Base-by-base conservation (phyloP, 2,113 vertebrate species). In the Sylvietta virens region DNA sequence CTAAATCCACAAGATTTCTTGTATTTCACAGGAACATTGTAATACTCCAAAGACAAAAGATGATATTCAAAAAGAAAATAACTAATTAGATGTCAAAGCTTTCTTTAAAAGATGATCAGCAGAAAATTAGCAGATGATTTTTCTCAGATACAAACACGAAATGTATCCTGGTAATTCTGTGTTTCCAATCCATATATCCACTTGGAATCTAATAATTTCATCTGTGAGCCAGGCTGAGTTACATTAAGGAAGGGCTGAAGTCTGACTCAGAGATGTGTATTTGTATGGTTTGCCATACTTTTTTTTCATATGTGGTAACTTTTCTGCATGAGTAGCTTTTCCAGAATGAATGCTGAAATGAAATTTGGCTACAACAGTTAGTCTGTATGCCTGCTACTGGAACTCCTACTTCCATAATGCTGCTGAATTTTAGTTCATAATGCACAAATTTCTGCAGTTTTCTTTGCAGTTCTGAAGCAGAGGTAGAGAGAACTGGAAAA, bases 41-140 rank as follows among this genome's bases (percentile, higher is more conserved):
- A 82, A 40, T 78, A 77, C 56, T 94, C 86, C 80, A 86, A 97
- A 96, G 95, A 97, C 86, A 93, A 98, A 97, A 92, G 77, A 93
- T 88, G 65, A 64, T 91, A 39, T 95, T 86, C 74, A 73, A 90
- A 88, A 96, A 93, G 54, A 67, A 91, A 86, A 92, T 90, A 92
- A 54, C 40, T 89, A 90, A 91, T 95, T 89, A 95, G 78, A 56
- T 92, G 54, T 72, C 86, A 92, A 77, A 91, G 51, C 66, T 91
- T 86, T 77, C 48, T 83, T 93, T 76, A 37, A 91, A 81, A 96
- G 72, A 56, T 51, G 15, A 40, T 65, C 15, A 28, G 31, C 40
- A 57, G 54, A 91, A 94, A 92, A 72, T 35, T 4, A 39, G 78
- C 35, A 73, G 19, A 22, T 57, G 4, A 40, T 92, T 88, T 94